These are phyloP conservation scores for Procavia capensis DNA, from an alignment of 2,113 vertebrate species.

Conservation along the genomic window DNA sequence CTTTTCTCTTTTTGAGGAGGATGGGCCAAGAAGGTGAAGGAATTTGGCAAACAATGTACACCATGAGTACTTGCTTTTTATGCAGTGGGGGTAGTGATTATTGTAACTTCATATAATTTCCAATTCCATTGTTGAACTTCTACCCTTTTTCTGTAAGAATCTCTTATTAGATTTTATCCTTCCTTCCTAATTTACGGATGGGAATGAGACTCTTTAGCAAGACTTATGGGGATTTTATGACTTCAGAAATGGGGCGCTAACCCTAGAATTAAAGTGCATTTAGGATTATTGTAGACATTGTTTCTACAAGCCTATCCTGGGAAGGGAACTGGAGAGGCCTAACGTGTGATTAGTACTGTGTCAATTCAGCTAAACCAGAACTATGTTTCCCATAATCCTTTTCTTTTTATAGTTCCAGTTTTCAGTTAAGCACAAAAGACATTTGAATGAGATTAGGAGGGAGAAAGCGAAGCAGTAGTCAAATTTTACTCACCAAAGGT, in stretches of 20 bases:
- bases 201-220: background rate
- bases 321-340: background rate
- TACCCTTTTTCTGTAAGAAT: background rate
- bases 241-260: background rate
- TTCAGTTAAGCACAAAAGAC: background rate
- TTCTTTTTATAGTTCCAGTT: background rate
- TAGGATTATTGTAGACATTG: background rate
- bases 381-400: background rate
- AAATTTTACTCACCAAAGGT: background rate
- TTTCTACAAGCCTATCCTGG: background rate
- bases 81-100: background rate
- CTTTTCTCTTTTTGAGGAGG: background rate
- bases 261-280: background rate
- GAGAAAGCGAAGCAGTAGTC: background rate
- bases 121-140: background rate
- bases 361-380: background rate
- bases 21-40: background rate
- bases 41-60: conserved; percentile 42
- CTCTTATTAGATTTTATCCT: background rate
- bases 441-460: background rate
- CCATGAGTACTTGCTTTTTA: background rate
- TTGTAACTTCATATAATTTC: background rate
- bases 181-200: background rate
- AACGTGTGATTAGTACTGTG: background rate
- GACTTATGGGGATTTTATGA: background rate